Base-by-base conservation (phyloP, 2,888 invertebrate genomes). In the Anthoptus insignis region DNA sequence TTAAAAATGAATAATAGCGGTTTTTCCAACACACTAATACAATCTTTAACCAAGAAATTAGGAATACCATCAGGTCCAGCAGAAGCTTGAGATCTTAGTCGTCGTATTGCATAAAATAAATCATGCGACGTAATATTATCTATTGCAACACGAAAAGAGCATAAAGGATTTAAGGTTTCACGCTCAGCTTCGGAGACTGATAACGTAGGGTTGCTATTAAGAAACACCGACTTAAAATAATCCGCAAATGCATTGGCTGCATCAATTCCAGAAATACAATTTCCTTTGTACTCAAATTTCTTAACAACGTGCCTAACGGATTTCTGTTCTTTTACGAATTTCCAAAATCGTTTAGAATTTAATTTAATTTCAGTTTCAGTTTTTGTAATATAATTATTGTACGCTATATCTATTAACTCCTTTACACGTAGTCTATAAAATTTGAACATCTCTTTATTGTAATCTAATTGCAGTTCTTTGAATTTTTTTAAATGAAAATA, bases 401-500 rank as follows among this genome's bases (percentile, higher is more conserved):
- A 56, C 11, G 49, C 56, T 11, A 13, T 9, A 5, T 34, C 16
- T 0, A 56, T 63, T 7, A 49, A 14, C 0, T 56, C 22, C 47
- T 61, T 61, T 19, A 47, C 47, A 9, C 32, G 39, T 27, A 45
- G 22, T 5, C 61, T 42, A 19, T 61, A 54, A 16, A 42, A 45
- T 5, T 21, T 47, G 22, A 61, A 63, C 56, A 54, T 61, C 54
- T 61, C 56, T 22, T 16, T 22, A 37, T 63, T 56, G 19, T 56
- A 63, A 3, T 37, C 56, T 8, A 49, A n/a, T 11, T 53, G 1
- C 9, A 22, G 13, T 16, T 13, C 6, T 39, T 50, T 64, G 21
- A 21, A 50, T 27, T 39, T 57, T 42, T 57, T 57, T 3, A 64
- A 27, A 57, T 50, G 39, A 39, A 57, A 57, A 6, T 57, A 45